Evolutionary conservation across 2,888 invertebrate genomes (phyloP).

Genomic region (Beris chalybata): DNA sequence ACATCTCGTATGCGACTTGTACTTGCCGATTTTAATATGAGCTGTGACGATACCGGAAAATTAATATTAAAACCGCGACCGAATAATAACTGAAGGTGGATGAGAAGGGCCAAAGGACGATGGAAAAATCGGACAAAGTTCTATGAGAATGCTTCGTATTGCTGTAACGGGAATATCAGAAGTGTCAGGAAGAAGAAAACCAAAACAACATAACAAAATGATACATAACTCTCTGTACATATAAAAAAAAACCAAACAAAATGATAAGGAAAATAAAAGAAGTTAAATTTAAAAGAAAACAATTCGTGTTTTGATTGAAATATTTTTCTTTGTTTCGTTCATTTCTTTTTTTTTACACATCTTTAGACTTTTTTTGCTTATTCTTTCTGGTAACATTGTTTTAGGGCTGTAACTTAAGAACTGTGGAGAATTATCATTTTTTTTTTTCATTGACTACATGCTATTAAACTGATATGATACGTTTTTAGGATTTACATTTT

Average conservation of each 20-base stretch:
- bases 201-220: no score
- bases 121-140: no score
- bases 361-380: conserved; percentile 9
- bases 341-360: conserved; percentile 14
- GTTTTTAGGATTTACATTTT: no score
- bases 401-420: conserved; percentile 18
- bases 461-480: conserved; percentile 21
- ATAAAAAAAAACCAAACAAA: no score
- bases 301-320: neutral
- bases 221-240: no score
- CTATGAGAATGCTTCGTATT: no score
- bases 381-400: conserved; percentile 18
- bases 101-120: no score
- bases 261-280: conserved; percentile 9
- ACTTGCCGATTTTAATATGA: conserved; percentile 95
- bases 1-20: conserved; percentile 88
- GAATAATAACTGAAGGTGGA: conserved; percentile 46
- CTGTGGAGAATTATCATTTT: conserved; percentile 9
- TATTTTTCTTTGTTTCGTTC: conserved; percentile 13
- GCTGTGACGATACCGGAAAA: conserved; percentile 96
- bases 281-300: conserved; percentile 15
- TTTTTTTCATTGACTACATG: conserved; percentile 4
- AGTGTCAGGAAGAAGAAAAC: no score
- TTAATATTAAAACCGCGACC: conserved; percentile 90
- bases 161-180: no score